phyloP scores from a whole-genome alignment of 2,113 vertebrate genomes.

The Amphiprion ocellaris region DNA sequence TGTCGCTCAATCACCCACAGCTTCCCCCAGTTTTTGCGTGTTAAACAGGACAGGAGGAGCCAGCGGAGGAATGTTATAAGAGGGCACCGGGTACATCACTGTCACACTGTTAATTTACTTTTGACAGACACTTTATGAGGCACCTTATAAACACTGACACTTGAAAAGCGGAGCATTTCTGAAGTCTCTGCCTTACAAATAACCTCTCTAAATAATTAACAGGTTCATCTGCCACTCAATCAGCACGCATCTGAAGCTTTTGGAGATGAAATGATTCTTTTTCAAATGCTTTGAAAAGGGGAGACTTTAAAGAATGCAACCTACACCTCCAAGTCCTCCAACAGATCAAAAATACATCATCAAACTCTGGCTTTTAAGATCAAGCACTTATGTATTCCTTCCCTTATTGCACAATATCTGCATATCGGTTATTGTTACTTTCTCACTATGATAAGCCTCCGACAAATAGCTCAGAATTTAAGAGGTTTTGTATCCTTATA shows the following conservation, averaged over 20 bases:
- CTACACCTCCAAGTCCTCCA: slow-evolving; percentile 39
- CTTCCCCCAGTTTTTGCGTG: slow-evolving; percentile 16
- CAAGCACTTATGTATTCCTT: slow-evolving; percentile 29
- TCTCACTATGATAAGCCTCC: slow-evolving; percentile 36
- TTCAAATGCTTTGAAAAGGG: slow-evolving; percentile 56
- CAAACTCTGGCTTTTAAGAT: slow-evolving; percentile 33
- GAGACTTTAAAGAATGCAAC: slow-evolving; percentile 58
- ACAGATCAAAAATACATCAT: slow-evolving; percentile 22
- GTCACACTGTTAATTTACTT: slow-evolving; percentile 61
- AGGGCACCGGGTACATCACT: slow-evolving; percentile 48
- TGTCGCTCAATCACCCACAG: slow-evolving; percentile 48
- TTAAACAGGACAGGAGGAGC: slow-evolving; percentile 55
- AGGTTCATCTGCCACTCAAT: slow-evolving; percentile 77
- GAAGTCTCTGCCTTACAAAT: slow-evolving; percentile 70
- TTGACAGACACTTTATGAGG: slow-evolving; percentile 62
- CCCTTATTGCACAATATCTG: slow-evolving; percentile 22
- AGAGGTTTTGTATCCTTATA: slow-evolving; percentile 32
- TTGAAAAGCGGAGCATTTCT: slow-evolving; percentile 60
- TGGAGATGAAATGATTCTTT: slow-evolving; percentile 66
- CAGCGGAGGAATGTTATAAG: slow-evolving; percentile 25
- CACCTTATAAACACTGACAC: slow-evolving; percentile 68
- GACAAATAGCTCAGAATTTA: slow-evolving; percentile 45
- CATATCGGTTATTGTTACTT: slow-evolving; percentile 13
- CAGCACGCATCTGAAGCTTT: slow-evolving; percentile 53
- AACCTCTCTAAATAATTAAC: slow-evolving; percentile 80